phyloP scores from a whole-genome alignment of 2,113 vertebrate genomes.

The Halichoerus grypus region DNA sequence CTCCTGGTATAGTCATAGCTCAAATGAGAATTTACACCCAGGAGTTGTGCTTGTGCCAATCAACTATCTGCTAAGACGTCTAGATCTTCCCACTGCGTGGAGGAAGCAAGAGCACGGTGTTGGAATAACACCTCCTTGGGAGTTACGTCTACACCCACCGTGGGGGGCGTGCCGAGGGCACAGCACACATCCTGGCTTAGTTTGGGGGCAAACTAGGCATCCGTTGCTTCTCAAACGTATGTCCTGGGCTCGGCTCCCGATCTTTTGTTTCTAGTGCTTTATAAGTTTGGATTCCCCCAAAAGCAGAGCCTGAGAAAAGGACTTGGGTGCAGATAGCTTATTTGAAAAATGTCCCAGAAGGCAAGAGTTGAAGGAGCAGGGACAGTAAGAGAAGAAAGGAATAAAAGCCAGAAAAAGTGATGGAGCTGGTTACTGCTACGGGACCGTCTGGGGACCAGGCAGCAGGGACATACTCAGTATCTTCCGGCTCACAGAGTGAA shows the following conservation, averaged over 20 bases:
- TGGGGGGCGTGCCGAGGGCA: rapidly evolving
- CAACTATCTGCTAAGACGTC: not conserved
- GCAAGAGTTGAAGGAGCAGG: not conserved
- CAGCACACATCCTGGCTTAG: rapidly evolving
- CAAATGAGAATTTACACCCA: too few species aligned
- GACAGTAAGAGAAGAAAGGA: not conserved
- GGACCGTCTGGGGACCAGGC: not conserved
- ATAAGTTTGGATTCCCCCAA: not conserved
- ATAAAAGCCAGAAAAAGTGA: not conserved
- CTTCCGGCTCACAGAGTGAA: not conserved
- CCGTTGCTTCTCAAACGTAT: not conserved
- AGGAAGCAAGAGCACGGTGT: not conserved
- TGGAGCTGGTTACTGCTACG: not conserved
- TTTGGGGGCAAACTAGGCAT: too few species aligned
- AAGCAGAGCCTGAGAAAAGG: not conserved
- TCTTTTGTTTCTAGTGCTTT: not conserved
- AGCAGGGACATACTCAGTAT: too few species aligned
- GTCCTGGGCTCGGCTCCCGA: rapidly evolving
- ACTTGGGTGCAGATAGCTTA: not conserved
- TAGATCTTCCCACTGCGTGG: rapidly evolving
- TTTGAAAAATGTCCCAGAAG: not conserved
- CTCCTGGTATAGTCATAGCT: not conserved
- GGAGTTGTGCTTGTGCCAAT: not conserved
- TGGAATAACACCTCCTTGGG: not conserved
- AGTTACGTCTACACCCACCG: too few species aligned